Percentiles rank a stretch among this genome's conserved stretches.
These are phyloP conservation scores for Chloroceryle inda DNA, from an alignment of 2,797 vertebrate genomes.

Conservation along the genomic window DNA sequence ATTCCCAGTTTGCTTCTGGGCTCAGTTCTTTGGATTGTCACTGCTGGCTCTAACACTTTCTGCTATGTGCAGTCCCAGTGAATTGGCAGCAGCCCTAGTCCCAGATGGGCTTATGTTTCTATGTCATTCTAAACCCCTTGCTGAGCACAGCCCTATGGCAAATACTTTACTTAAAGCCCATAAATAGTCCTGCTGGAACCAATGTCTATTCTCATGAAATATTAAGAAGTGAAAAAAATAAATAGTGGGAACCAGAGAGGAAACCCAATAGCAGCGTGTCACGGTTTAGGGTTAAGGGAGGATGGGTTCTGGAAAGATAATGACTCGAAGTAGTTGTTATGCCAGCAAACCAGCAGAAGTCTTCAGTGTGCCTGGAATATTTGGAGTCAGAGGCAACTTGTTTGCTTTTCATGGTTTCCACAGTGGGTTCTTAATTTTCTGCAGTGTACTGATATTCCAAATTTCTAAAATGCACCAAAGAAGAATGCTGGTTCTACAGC, in stretches of 20 bases:
- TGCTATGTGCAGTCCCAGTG: rapidly evolving
- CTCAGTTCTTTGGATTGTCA: rapidly evolving
- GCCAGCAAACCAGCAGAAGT: not conserved
- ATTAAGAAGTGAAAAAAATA: not conserved
- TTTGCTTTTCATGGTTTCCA: not conserved
- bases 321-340: not conserved
- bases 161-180: not conserved
- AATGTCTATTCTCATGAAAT: rapidly evolving
- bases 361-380: not conserved
- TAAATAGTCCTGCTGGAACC: not conserved
- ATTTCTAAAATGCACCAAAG: not conserved
- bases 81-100: not conserved
- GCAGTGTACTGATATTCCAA: not conserved
- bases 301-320: not conserved
- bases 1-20: rapidly evolving
- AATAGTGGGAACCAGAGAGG: not conserved
- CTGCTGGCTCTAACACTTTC: not conserved
- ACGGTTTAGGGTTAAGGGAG: too few species aligned
- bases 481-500: not conserved
- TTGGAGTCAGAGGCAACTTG: not conserved
- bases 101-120: rapidly evolving
- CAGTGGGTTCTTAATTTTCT: not conserved
- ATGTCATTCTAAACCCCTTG: not conserved
- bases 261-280: not conserved
- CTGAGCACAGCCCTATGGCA: not conserved